phyloP scores from a whole-genome alignment of 2,888 invertebrate genomes.

The Caenorhabditis drosophilae region DNA sequence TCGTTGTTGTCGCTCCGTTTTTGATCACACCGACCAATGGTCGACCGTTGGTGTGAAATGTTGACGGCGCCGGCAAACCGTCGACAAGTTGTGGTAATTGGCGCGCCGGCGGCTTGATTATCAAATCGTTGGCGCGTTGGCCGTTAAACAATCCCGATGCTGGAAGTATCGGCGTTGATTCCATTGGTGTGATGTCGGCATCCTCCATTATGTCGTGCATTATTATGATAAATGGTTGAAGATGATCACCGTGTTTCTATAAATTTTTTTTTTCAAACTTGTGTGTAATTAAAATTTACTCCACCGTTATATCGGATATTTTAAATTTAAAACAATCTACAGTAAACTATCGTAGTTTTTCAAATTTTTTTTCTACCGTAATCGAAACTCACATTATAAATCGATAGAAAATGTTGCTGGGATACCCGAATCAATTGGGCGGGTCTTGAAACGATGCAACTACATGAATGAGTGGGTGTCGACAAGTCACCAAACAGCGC shows the following conservation, averaged over 20 bases:
- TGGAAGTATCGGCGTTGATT: not conserved
- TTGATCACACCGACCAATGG: too few relatives aligned
- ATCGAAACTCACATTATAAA: slow-evolving; percentile 66
- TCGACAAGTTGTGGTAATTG: not conserved
- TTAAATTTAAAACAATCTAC: too few relatives aligned
- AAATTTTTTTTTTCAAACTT: slow-evolving; percentile 8
- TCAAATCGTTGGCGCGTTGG: slow-evolving; percentile 14
- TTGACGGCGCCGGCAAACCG: too few relatives aligned
- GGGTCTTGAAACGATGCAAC: slow-evolving; percentile 55
- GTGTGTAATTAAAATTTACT: too few relatives aligned
- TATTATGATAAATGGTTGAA: slow-evolving; percentile 61
- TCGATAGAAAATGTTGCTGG: slow-evolving; percentile 60
- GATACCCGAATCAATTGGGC: slow-evolving; percentile 61
- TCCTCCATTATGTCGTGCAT: slow-evolving; percentile 64
- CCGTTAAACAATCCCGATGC: slow-evolving; percentile 22
- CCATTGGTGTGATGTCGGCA: slow-evolving; percentile 13
- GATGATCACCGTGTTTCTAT: slow-evolving; percentile 65
- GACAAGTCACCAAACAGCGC: slow-evolving; percentile 64
- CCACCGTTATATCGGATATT: too few relatives aligned
- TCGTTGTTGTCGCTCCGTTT: not conserved
- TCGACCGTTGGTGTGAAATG: not conserved
- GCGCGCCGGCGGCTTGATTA: not conserved
- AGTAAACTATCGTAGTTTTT: too few relatives aligned
- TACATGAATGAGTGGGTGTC: slow-evolving; percentile 56
- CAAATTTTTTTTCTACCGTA: too few relatives aligned